These are phyloP conservation scores for Zygothrica quintamaculata DNA, from an alignment of 2,888 invertebrate genomes.

Conservation along the genomic window DNA sequence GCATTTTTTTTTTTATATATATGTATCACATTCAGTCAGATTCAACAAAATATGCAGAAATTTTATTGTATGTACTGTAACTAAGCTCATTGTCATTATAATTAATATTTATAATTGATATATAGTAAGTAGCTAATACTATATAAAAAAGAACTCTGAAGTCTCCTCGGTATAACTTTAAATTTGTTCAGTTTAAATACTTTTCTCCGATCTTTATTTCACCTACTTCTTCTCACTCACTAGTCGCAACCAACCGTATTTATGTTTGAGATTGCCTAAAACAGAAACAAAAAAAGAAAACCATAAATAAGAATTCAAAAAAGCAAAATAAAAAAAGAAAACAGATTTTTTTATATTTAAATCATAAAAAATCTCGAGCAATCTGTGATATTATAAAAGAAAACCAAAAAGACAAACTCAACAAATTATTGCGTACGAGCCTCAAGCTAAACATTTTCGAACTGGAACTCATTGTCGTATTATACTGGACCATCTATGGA, in stretches of 20 bases:
- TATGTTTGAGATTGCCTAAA: conserved; percentile 74
- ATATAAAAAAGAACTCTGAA: conserved; percentile 28
- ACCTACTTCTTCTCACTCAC: conserved; percentile 22
- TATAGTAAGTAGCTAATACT: conserved; percentile 68
- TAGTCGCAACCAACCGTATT: conserved; percentile 39
- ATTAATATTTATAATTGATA: conserved; percentile 51
- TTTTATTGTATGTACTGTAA: conserved; percentile 33
- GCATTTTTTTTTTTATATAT: neutral
- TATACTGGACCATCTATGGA: conserved; percentile 32
- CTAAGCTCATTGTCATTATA: conserved; percentile 41
- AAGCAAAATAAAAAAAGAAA: conserved; percentile 13
- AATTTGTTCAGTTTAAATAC: conserved; percentile 47
- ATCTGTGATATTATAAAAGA: conserved; percentile 82
- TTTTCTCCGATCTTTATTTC: conserved; percentile 2
- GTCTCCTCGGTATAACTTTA: conserved; percentile 13
- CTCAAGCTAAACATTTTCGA: conserved; percentile 19
- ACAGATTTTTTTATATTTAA: conserved; percentile 51
- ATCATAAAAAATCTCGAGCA: conserved; percentile 80
- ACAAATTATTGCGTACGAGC: conserved; percentile 25
- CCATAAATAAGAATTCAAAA: conserved; percentile 26
- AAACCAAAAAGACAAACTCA: conserved; percentile 41
- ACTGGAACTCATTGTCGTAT: conserved; percentile 43
- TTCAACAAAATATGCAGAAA: conserved; percentile 30
- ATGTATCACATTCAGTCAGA: neutral
- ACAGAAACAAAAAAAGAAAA: conserved; percentile 9